phyloP scores from a whole-genome alignment of 2,888 invertebrate genomes.

The Sympetrum striolatum region DNA sequence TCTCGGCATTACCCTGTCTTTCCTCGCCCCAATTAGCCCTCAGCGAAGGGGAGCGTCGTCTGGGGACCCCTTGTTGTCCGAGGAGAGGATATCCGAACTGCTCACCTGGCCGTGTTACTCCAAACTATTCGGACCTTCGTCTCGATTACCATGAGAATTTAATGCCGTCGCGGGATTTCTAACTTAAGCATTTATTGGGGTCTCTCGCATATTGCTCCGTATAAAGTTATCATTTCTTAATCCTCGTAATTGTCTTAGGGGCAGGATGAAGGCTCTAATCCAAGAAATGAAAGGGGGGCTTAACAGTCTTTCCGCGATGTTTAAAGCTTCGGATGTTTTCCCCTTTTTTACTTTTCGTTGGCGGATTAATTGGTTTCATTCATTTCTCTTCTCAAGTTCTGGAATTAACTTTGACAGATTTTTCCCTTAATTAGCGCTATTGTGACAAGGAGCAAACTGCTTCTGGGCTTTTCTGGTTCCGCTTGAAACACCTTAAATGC shows the following conservation, averaged over 20 bases:
- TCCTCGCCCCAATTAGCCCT: not conserved
- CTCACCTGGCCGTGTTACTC: not conserved
- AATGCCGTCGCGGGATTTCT: not conserved
- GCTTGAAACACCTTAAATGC: not conserved
- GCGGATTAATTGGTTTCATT: no score
- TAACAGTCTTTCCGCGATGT: not conserved
- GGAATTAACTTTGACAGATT: no score
- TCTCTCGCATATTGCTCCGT: not conserved
- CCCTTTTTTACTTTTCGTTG: no score
- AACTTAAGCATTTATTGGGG: not conserved
- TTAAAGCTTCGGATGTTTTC: not conserved
- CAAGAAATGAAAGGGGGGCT: not conserved
- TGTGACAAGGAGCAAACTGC: no score
- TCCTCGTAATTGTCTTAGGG: no score
- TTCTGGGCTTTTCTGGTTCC: not conserved
- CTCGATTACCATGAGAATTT: not conserved
- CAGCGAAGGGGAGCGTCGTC: not conserved
- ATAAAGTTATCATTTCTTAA: no score
- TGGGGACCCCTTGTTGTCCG: not conserved
- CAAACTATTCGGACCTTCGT: not conserved
- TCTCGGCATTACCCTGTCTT: not conserved
- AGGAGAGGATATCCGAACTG: not conserved
- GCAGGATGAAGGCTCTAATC: not conserved
- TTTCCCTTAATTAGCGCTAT: no score
- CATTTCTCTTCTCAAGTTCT: no score